phyloP scores from a whole-genome alignment of 2,113 vertebrate genomes.

The Lophotis ruficrista region DNA sequence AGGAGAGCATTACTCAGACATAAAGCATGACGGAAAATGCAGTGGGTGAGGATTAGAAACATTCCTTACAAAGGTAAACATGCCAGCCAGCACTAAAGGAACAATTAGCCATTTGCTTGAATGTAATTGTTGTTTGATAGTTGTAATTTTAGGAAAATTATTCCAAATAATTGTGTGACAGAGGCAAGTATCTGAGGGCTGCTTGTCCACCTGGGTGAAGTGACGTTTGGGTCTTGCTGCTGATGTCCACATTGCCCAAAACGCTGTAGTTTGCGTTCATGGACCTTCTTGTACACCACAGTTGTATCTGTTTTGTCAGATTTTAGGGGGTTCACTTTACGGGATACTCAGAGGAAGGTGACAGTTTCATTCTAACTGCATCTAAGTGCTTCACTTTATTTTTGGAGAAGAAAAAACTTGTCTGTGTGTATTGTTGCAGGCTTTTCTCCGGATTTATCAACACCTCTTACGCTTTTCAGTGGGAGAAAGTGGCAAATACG shows the following conservation, averaged over 20 bases:
- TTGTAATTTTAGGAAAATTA: neutral
- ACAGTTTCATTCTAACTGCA: neutral
- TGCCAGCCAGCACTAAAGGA: neutral
- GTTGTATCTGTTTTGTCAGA: neutral
- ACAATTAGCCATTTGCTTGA: neutral
- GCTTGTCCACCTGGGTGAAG: neutral
- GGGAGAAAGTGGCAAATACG: neutral
- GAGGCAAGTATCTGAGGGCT: neutral
- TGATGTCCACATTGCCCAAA: neutral
- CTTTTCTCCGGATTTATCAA: neutral
- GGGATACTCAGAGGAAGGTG: neutral
- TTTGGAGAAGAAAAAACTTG: neutral
- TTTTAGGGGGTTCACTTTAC: neutral
- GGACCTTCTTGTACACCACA: neutral
- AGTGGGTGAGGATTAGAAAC: neutral
- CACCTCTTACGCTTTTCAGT: neutral
- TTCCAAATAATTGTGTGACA: neutral
- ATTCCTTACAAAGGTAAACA: neutral
- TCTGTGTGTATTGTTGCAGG: neutral
- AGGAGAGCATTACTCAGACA: neutral
- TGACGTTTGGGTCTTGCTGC: neutral
- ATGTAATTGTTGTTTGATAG: neutral
- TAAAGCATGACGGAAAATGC: neutral
- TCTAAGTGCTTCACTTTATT: neutral
- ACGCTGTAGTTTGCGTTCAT: neutral